Conservation (phyloP, 2,113 vertebrate genomes). For the Apaloderma vittatum region DNA sequence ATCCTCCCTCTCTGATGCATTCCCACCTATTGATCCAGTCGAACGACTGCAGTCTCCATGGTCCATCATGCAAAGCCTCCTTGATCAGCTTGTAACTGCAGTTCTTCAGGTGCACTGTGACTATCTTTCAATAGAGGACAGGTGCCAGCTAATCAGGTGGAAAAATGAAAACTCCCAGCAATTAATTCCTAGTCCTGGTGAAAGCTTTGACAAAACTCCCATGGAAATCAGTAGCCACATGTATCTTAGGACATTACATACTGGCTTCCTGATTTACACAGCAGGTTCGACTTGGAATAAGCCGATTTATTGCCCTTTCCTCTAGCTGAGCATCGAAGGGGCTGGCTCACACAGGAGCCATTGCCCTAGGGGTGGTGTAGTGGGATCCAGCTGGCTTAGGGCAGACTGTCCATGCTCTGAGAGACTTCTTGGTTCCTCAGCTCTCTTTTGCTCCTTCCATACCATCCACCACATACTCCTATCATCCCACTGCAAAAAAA, state of each 20-base stretch:
- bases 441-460: neutral
- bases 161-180: neutral
- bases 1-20: constrained; percentile 31
- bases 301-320: neutral
- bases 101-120: constrained; percentile 18
- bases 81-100: neutral
- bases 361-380: neutral
- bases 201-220: constrained; percentile 7
- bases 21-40: constrained; percentile 43
- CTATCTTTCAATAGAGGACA: neutral
- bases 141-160: neutral
- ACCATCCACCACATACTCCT: neutral
- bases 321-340: neutral
- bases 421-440: neutral
- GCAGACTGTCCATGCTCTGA: neutral
- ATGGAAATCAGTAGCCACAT: neutral
- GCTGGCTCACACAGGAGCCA: neutral
- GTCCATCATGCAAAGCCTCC: constrained; percentile 10
- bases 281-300: neutral
- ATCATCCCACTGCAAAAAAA: neutral
- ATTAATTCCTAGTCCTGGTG: neutral
- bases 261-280: neutral
- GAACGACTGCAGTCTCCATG: constrained; percentile 1
- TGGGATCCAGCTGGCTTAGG: neutral
- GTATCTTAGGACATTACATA: neutral